A percentile compares a stretch with the other conserved stretches of the same genome.
phyloP scores from a whole-genome alignment of 2,113 vertebrate species.

The Triplophysa dalaica region DNA sequence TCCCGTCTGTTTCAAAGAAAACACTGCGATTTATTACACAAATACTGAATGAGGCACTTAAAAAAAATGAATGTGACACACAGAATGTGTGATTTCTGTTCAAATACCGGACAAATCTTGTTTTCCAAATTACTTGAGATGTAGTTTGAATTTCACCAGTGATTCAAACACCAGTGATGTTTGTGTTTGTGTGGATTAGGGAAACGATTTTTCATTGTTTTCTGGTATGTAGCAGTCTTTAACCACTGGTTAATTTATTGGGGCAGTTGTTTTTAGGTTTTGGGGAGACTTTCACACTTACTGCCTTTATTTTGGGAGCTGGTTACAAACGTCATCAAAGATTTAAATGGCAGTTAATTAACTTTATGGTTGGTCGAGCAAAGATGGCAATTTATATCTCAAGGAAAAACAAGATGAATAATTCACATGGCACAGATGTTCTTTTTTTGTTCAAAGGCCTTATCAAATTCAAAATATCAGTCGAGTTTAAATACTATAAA shows the following conservation, averaged over 20 bases:
- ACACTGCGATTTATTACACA: too few species aligned
- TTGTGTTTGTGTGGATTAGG: neutral
- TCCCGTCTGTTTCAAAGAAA: neutral
- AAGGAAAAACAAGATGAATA: neutral
- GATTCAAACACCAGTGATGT: too few species aligned
- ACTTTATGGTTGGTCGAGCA: neutral
- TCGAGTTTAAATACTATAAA: neutral
- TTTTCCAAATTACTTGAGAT: too few species aligned
- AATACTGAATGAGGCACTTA: too few species aligned
- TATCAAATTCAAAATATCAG: neutral
- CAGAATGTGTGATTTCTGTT: too few species aligned
- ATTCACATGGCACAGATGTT: neutral
- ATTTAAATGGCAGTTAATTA: neutral
- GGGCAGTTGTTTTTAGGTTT: neutral
- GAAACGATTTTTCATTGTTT: neutral
- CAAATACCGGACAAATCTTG: too few species aligned
- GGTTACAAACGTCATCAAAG: neutral
- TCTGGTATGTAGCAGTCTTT: neutral
- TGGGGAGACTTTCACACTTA: neutral
- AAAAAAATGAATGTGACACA: too few species aligned
- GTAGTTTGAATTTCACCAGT: too few species aligned
- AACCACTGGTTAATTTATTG: neutral
- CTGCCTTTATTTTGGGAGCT: neutral
- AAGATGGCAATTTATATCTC: constrained; percentile 1
- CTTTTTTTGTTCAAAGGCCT: neutral